These are phyloP conservation scores for Plagodis dolabraria DNA, from an alignment of 2,888 invertebrate genomes.

Conservation along the genomic window DNA sequence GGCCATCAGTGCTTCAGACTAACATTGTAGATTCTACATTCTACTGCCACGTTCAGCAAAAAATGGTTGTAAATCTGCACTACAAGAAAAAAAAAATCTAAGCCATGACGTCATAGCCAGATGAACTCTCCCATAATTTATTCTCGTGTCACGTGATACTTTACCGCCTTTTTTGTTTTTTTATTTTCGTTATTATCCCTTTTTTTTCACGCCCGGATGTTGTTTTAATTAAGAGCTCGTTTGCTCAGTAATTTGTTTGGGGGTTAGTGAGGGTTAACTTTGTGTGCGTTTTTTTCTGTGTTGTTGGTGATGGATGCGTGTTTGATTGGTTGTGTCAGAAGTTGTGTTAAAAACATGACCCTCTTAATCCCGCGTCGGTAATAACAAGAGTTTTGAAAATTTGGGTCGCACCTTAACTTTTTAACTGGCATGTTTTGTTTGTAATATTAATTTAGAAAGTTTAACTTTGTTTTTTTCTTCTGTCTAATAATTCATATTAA, in stretches of 20 bases:
- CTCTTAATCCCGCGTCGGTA: background rate
- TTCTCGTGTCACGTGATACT: constrained; percentile 26
- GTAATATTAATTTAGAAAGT: too few relatives aligned
- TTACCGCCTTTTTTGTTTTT: constrained; percentile 14
- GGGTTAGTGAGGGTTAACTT: constrained; percentile 18
- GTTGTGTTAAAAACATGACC: background rate
- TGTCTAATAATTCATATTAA: too few relatives aligned
- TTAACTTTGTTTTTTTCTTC: too few relatives aligned
- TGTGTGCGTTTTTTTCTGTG: constrained; percentile 19
- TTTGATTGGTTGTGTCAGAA: background rate
- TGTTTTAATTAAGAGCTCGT: constrained; percentile 35
- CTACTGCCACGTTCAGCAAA: too few relatives aligned
- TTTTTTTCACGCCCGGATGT: constrained; percentile 18
- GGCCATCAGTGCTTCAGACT: too few relatives aligned
- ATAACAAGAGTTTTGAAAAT: too few relatives aligned
- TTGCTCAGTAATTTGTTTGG: constrained; percentile 34
- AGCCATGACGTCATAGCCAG: constrained; percentile 17
- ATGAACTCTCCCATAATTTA: constrained; percentile 7
- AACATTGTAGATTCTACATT: too few relatives aligned
- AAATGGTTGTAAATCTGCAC: background rate
- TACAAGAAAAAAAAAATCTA: background rate
- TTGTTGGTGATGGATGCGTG: constrained; percentile 16
- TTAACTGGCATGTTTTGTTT: too few relatives aligned
- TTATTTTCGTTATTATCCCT: constrained; percentile 5
- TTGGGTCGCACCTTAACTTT: too few relatives aligned